phyloP scores from a whole-genome alignment of 1,140 invertebrate species.

The Atta colombica region DNA sequence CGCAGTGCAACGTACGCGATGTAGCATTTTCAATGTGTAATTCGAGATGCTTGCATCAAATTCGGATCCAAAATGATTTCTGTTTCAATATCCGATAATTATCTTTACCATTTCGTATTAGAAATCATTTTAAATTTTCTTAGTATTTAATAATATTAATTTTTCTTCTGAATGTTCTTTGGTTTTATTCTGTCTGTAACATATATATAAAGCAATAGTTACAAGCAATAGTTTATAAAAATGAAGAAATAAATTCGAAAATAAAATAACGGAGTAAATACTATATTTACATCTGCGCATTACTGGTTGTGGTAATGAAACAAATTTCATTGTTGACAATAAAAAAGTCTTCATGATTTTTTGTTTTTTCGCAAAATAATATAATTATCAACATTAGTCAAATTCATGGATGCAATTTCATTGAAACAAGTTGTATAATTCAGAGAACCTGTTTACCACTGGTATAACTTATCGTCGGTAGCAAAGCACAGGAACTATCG shows the following conservation, averaged over 20 bases:
- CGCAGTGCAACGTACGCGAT: constrained; percentile 15
- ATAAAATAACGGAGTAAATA: too few relatives aligned
- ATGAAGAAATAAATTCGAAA: too few relatives aligned
- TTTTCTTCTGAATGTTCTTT: background rate
- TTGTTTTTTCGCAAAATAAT: background rate
- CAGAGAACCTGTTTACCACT: background rate
- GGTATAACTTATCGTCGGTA: too few relatives aligned
- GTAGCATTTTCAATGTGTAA: constrained; percentile 45
- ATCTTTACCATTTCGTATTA: background rate
- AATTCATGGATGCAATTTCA: background rate
- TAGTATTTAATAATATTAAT: constrained; percentile 10
- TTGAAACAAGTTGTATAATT: background rate
- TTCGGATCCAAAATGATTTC: background rate
- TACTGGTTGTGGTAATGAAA: too few relatives aligned
- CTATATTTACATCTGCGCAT: too few relatives aligned
- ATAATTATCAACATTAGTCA: background rate
- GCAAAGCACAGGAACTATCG: background rate
- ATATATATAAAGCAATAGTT: too few relatives aligned
- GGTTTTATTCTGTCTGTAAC: background rate
- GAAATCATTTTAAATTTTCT: background rate
- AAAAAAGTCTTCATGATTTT: background rate
- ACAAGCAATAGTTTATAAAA: too few relatives aligned
- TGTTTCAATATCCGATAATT: background rate
- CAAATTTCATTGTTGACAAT: too few relatives aligned
- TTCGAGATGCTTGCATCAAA: background rate